Conservation (phyloP, 1,140 invertebrate species). For the Drosophila ohnishii region DNA sequence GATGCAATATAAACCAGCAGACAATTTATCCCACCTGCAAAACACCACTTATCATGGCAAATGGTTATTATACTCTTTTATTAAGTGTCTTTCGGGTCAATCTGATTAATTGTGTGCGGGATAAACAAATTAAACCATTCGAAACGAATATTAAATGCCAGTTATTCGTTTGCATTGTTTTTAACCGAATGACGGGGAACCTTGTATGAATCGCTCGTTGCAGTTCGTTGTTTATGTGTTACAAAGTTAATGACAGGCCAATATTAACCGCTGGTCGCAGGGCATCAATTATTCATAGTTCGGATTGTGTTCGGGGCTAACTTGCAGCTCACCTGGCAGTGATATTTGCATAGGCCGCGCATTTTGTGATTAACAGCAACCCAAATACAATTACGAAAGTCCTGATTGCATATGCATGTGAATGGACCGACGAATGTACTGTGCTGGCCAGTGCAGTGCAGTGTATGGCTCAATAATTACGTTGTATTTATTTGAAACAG, state of each 20-base stretch:
- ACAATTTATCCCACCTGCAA: neutral
- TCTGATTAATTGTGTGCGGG: neutral
- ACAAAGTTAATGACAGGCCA: slow-evolving; percentile 2
- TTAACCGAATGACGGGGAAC: neutral
- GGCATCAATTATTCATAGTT: slow-evolving; percentile 27
- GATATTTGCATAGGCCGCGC: slow-evolving; percentile 75
- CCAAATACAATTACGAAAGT: slow-evolving; percentile 68
- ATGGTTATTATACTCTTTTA: neutral
- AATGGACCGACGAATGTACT: neutral
- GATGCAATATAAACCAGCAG: neutral
- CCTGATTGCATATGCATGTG: slow-evolving; percentile 32
- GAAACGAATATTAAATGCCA: slow-evolving; percentile 7
- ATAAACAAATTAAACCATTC: neutral
- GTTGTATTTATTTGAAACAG: slow-evolving; percentile 74
- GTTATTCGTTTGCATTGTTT: neutral
- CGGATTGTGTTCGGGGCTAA: slow-evolving; percentile 14
- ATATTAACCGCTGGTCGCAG: slow-evolving; percentile 11
- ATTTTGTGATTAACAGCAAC: slow-evolving; percentile 72
- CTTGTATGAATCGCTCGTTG: neutral
- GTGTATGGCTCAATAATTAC: slow-evolving; percentile 76
- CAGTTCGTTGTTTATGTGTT: neutral
- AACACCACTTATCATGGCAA: neutral
- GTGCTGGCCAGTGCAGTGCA: slow-evolving; percentile 39
- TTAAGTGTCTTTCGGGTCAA: neutral
- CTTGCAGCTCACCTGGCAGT: slow-evolving; percentile 40